Evolutionary conservation across 2,888 invertebrate species (phyloP).

Genomic region (Macrophya annulata): DNA sequence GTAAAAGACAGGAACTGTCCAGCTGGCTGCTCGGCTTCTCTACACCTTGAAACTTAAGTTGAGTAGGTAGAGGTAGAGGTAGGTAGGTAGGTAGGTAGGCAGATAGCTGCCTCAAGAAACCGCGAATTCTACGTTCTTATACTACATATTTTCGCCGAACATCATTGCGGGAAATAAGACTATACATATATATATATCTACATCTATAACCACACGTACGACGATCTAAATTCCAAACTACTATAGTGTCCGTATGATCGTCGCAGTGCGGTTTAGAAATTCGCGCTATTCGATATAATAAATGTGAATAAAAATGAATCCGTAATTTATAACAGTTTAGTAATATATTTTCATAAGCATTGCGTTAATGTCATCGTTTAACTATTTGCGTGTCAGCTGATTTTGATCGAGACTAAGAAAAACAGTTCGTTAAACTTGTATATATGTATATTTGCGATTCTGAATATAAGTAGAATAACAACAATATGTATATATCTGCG

Average conservation of each 20-base stretch:
- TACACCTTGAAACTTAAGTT: slow-evolving; percentile 21
- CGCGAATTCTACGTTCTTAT: slow-evolving; percentile 10
- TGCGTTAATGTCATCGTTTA: background rate
- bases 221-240: background rate
- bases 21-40: slow-evolving; percentile 38
- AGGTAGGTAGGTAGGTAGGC: background rate
- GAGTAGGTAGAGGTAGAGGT: slow-evolving; percentile 8
- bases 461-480: background rate
- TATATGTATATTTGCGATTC: background rate
- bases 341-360: background rate
- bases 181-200: background rate
- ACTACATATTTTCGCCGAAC: background rate
- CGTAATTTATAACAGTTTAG: background rate
- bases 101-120: slow-evolving; percentile 4
- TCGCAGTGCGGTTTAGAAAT: slow-evolving; percentile 2
- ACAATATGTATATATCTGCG: background rate
- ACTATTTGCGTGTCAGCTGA: slow-evolving; percentile 3
- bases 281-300: background rate
- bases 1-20: slow-evolving; percentile 39
- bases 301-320: background rate
- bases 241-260: background rate
- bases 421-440: slow-evolving; percentile 3
- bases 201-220: background rate
- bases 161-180: background rate
- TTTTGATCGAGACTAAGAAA: background rate